These are phyloP conservation scores for Paramormyrops kingsleyae DNA, from an alignment of 2,113 vertebrate species.

Conservation along the genomic window DNA sequence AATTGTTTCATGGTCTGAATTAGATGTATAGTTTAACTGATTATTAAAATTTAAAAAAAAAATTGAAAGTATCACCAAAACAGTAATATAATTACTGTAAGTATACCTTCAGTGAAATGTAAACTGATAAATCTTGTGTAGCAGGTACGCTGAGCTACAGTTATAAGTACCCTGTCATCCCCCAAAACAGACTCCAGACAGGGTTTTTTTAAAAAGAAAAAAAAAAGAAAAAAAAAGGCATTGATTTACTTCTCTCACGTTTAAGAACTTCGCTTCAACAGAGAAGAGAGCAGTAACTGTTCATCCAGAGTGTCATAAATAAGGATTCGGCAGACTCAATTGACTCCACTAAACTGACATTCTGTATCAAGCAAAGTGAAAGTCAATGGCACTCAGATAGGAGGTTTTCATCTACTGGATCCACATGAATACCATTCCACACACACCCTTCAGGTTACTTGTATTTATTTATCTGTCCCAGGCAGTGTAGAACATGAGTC, in stretches of 20 bases:
- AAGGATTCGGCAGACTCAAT: constrained; percentile 48
- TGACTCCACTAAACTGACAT: constrained; percentile 51
- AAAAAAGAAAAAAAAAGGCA: constrained; percentile 44
- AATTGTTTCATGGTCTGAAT: background rate
- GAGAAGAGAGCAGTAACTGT: constrained; percentile 39
- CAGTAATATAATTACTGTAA: background rate
- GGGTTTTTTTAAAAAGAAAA: too few relatives aligned
- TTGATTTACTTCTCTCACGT: constrained; percentile 41
- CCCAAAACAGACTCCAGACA: constrained; percentile 36
- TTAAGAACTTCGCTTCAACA: constrained; percentile 29
- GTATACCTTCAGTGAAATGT: background rate
- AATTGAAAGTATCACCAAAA: background rate
- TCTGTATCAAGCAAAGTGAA: constrained; percentile 48
- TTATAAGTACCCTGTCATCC: background rate
- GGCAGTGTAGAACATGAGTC: background rate
- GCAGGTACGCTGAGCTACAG: background rate
- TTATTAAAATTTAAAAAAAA: background rate
- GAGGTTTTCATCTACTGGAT: constrained; percentile 26
- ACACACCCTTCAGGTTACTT: background rate
- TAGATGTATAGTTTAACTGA: background rate
- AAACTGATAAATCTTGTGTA: constrained; percentile 1
- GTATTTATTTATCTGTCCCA: background rate
- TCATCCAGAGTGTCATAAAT: constrained; percentile 52
- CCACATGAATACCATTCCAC: background rate
- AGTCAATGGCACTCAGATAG: constrained; percentile 48